These are phyloP conservation scores for Odontamblyopus rebecca DNA, from an alignment of 2,797 vertebrate genomes.

Conservation along the genomic window DNA sequence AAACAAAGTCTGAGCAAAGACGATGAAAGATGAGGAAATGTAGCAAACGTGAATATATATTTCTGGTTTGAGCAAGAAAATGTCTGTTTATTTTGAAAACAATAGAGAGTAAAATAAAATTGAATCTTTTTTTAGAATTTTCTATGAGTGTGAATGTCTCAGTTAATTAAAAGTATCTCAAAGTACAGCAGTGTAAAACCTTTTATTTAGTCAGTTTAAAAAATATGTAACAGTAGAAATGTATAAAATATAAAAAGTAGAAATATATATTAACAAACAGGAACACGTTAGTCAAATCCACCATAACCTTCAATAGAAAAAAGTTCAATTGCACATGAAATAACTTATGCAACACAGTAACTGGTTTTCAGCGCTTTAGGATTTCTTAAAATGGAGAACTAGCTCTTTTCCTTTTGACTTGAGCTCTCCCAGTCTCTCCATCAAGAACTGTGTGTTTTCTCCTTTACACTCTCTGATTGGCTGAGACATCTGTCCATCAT, in stretches of 20 bases:
- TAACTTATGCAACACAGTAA: background rate
- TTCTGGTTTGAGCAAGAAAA: conserved; percentile 56
- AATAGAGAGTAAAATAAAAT: conserved; percentile 51
- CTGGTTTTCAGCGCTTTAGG: background rate
- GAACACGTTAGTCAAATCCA: background rate
- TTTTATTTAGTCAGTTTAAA: background rate
- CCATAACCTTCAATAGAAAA: background rate
- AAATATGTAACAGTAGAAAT: background rate
- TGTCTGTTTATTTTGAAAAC: conserved; percentile 68
- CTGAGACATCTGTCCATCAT: conserved; percentile 74
- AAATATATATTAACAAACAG: background rate
- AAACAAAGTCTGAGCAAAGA: conserved; percentile 51
- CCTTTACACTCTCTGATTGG: conserved; percentile 66
- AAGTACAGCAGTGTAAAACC: background rate
- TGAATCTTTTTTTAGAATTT: conserved; percentile 79
- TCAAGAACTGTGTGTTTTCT: conserved; percentile 77
- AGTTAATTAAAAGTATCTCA: background rate
- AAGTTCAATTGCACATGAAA: background rate
- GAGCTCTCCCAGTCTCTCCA: conserved; percentile 79
- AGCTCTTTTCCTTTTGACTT: conserved; percentile 47
- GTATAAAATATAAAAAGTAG: background rate
- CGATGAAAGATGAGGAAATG: conserved; percentile 29
- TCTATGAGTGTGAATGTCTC: conserved; percentile 33
- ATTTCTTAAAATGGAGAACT: conserved; percentile 11
- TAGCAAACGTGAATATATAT: conserved; percentile 37